phyloP scores from a whole-genome alignment of 2,888 invertebrate genomes.

The Plebejus melissa region DNA sequence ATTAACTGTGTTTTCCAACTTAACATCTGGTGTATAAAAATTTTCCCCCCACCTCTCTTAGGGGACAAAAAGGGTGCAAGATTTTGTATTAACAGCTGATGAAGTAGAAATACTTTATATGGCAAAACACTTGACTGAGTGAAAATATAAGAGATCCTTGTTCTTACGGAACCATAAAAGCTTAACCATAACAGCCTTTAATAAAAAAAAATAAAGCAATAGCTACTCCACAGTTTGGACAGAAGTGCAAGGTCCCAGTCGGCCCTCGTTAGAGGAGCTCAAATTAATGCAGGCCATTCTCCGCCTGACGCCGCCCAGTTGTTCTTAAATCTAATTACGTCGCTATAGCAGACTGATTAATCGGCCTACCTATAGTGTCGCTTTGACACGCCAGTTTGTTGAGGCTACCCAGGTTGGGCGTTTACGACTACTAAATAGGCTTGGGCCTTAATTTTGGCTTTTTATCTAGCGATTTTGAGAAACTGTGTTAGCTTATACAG shows the following conservation, averaged over 20 bases:
- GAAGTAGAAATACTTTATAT: too few species aligned
- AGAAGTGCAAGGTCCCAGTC: conserved; percentile 58
- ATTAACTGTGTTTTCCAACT: too few species aligned
- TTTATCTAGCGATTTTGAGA: not conserved
- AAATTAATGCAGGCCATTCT: conserved; percentile 78
- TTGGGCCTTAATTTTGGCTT: not conserved
- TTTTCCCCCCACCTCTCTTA: too few species aligned
- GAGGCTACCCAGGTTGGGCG: conserved; percentile 30
- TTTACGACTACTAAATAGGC: not conserved
- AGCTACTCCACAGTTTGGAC: conserved; percentile 44
- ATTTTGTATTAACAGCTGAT: too few species aligned
- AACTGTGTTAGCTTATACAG: not conserved
- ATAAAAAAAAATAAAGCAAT: conserved; percentile 8
- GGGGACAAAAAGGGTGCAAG: too few species aligned
- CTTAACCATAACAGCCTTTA: not conserved
- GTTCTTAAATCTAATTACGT: conserved; percentile 79
- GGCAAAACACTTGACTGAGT: too few species aligned
- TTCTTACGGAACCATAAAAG: too few species aligned
- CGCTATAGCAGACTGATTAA: conserved; percentile 46
- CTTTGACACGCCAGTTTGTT: conserved; percentile 42
- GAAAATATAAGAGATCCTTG: too few species aligned
- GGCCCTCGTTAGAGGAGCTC: conserved; percentile 77
- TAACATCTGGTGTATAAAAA: too few species aligned
- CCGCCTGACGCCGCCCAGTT: conserved; percentile 76
- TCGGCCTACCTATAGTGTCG: conserved; percentile 42